Evolutionary conservation across 2,113 vertebrate genomes (phyloP).

Genomic region (Nycticebus coucang): DNA sequence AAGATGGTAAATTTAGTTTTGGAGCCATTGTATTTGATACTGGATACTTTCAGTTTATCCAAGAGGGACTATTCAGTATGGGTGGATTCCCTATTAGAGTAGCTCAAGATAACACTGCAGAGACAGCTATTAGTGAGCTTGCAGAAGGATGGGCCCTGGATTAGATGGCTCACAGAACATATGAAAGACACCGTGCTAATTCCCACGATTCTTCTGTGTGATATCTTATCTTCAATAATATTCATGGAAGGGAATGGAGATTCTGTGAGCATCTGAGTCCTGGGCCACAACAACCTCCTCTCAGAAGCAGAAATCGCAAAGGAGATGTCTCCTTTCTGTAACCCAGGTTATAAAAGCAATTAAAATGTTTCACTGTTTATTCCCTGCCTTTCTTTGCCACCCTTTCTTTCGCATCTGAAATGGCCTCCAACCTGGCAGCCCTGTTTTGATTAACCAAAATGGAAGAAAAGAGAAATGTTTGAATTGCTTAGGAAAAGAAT

Average conservation of each 20-base stretch:
- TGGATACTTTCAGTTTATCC: not conserved
- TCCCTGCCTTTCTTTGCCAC: not conserved
- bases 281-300: not conserved
- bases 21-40: not conserved
- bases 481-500: slow-evolving; percentile 8
- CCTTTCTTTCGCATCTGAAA: slow-evolving; percentile 46
- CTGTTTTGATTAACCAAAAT: slow-evolving; percentile 57
- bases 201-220: not conserved
- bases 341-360: slow-evolving; percentile 43
- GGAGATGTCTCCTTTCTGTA: not conserved
- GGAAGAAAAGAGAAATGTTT: slow-evolving; percentile 42
- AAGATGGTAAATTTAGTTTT: not conserved
- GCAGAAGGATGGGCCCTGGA: not conserved
- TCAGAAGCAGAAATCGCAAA: slow-evolving; percentile 38
- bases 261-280: not conserved
- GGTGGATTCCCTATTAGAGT: not conserved
- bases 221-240: not conserved
- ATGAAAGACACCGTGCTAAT: not conserved
- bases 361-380: not conserved
- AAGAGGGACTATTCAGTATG: not conserved
- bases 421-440: not conserved
- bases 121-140: not conserved
- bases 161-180: not conserved
- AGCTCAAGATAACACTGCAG: not conserved
- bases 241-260: not conserved